Percentiles rank a stretch among this genome's conserved stretches.
phyloP scores from a whole-genome alignment of 2,113 vertebrate genomes.

The Oophaga pumilio region DNA sequence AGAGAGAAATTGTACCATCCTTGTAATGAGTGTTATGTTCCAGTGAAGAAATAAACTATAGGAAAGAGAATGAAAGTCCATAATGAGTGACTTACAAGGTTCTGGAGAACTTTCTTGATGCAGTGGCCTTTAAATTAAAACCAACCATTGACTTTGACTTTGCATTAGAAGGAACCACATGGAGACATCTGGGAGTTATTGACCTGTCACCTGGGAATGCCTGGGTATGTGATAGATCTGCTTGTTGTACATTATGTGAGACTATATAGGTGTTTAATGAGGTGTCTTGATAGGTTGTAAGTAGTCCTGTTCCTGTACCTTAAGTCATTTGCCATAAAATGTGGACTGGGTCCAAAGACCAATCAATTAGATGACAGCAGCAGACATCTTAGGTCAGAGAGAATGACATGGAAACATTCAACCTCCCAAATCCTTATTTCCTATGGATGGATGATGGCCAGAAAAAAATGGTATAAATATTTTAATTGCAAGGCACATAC shows the following conservation, averaged over 20 bases:
- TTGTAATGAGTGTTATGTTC: background rate
- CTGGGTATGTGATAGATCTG: background rate
- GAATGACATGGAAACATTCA: background rate
- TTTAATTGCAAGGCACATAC: background rate
- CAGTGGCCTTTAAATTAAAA: background rate
- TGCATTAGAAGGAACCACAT: background rate
- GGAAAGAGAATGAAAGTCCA: background rate
- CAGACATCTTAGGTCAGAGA: background rate
- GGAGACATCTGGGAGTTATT: background rate
- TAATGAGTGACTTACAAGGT: background rate
- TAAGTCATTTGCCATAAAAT: background rate
- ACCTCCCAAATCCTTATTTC: background rate
- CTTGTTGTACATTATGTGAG: background rate
- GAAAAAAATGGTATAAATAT: background rate
- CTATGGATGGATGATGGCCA: background rate
- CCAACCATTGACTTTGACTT: background rate
- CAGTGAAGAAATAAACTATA: background rate
- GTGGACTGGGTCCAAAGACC: background rate
- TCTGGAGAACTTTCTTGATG: background rate
- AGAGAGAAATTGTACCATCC: background rate
- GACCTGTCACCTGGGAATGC: background rate
- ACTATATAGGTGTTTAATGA: conserved; percentile 2
- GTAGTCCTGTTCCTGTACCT: background rate
- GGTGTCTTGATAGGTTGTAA: conserved; percentile 6
- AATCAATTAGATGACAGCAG: background rate